Conservation (phyloP, 2,797 vertebrate genomes). For the Melanotaenia nigrans region DNA sequence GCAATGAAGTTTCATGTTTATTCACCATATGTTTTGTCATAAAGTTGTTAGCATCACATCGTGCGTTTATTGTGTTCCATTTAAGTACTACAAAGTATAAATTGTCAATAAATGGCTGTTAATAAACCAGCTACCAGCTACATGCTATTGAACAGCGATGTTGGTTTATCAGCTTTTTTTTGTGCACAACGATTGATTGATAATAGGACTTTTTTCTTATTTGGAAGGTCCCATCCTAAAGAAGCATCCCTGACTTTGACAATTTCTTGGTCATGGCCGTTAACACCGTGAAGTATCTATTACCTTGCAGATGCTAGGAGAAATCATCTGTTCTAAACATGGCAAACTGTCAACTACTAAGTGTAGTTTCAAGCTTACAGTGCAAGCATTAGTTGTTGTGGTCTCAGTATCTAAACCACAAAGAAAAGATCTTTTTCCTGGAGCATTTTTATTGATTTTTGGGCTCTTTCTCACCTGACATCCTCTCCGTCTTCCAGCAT, state of each 20-base stretch:
- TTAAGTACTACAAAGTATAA: not conserved
- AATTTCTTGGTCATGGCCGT: slow-evolving; percentile 9
- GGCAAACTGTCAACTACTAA: not conserved
- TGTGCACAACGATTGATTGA: not conserved
- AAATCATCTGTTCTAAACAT: slow-evolving; percentile 3
- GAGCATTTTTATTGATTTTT: not conserved
- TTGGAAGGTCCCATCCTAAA: not conserved
- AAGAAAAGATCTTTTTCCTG: not conserved
- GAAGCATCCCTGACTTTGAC: not conserved
- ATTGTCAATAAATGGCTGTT: not conserved
- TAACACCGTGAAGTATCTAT: slow-evolving; percentile 1
- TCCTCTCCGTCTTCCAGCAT: slow-evolving; percentile 98
- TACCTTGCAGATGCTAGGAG: slow-evolving; percentile 17
- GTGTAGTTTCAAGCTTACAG: not conserved
- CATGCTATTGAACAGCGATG: not conserved
- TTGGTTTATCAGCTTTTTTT: not conserved
- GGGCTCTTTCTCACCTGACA: slow-evolving; percentile 86
- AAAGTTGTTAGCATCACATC: not conserved
- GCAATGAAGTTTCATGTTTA: not conserved
- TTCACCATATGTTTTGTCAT: not conserved
- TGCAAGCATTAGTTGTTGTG: not conserved
- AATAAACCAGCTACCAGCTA: not conserved
- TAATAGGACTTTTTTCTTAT: not conserved
- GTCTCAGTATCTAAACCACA: not conserved
- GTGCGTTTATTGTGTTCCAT: not conserved